phyloP scores from a whole-genome alignment of 2,888 invertebrate genomes.

The Leptinotarsa juncta region DNA sequence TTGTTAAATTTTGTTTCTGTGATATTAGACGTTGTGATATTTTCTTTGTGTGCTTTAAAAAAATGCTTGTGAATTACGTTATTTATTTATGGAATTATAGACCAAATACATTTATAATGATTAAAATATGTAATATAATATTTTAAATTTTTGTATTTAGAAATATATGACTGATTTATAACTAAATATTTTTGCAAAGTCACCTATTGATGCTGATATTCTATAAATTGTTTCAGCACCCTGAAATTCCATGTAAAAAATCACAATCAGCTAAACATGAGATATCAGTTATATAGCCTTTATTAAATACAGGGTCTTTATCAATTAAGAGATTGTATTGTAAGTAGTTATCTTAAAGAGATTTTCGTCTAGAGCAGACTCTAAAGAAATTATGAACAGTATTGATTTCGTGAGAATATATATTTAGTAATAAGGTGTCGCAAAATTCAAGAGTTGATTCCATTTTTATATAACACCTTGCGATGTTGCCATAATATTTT shows the following conservation, averaged over 20 bases:
- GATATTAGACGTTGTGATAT: constrained; percentile 42
- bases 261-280: constrained; percentile 62
- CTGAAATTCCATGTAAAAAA: constrained; percentile 53
- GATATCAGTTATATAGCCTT: constrained; percentile 65
- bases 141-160: constrained; percentile 55
- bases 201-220: constrained; percentile 50
- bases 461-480: constrained; percentile 20
- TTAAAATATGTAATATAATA: constrained; percentile 52
- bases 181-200: constrained; percentile 51
- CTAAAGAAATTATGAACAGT: constrained; percentile 57
- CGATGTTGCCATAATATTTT: constrained; percentile 14
- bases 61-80: constrained; percentile 27
- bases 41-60: constrained; percentile 32
- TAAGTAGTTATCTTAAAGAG: constrained; percentile 60
- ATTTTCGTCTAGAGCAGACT: constrained; percentile 56
- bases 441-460: constrained; percentile 44
- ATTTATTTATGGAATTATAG: constrained; percentile 48
- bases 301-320: constrained; percentile 66
- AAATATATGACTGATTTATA: constrained; percentile 55
- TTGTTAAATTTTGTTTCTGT: constrained; percentile 37
- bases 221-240: constrained; percentile 50
- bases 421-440: constrained; percentile 51
- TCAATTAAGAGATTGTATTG: constrained; percentile 63
- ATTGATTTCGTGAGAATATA: constrained; percentile 60
- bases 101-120: constrained; percentile 47